Evolutionary conservation across 2,113 vertebrate species (phyloP).

Genomic region (Steatornis caripensis): DNA sequence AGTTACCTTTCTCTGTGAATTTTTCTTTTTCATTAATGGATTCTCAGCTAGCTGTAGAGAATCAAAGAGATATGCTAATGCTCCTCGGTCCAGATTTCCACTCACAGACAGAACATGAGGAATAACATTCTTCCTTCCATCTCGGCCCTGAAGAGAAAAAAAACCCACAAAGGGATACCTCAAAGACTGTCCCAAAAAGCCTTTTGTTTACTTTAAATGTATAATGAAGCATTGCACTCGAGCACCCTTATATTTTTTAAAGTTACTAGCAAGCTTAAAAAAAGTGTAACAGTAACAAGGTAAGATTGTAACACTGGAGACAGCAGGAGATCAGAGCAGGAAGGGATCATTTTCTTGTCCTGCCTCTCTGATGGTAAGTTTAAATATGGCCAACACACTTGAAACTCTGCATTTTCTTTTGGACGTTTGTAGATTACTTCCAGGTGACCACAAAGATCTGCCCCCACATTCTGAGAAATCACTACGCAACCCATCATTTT

Average conservation of each 20-base stretch:
- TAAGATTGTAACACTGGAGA: neutral
- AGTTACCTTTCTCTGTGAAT: slow-evolving; percentile 82
- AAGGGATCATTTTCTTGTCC: neutral
- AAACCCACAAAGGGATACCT: neutral
- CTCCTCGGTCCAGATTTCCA: slow-evolving; percentile 83
- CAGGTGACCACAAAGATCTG: neutral
- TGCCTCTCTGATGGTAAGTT: neutral
- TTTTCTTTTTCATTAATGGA: slow-evolving; percentile 75
- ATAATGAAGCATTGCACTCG: neutral
- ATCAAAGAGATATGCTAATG: slow-evolving; percentile 85
- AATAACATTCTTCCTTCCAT: slow-evolving; percentile 80
- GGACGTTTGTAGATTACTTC: neutral
- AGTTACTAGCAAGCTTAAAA: neutral
- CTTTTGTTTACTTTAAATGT: neutral
- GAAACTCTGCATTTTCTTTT: neutral
- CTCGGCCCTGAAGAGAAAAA: slow-evolving; percentile 77
- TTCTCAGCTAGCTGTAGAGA: slow-evolving; percentile 82
- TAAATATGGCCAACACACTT: neutral
- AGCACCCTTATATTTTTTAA: neutral
- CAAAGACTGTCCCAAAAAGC: neutral
- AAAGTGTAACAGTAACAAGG: neutral
- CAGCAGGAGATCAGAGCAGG: neutral
- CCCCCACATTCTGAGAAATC: neutral
- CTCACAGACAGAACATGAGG: slow-evolving; percentile 83
- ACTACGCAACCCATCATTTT: accelerated